Evolutionary conservation across 2,888 invertebrate genomes (phyloP).

Genomic region (Ophraella communa): DNA sequence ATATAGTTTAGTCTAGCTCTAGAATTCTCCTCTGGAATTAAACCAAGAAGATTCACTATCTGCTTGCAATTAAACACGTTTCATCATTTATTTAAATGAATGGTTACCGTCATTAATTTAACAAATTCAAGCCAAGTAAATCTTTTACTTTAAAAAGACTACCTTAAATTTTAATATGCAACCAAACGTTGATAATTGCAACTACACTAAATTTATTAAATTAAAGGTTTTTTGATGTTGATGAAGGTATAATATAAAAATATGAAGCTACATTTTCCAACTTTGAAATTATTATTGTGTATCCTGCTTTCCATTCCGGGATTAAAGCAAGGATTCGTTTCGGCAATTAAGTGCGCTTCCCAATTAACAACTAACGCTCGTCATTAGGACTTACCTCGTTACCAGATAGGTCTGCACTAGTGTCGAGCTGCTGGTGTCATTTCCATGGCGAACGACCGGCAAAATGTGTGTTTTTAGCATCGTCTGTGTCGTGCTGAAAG

Average conservation of each 20-base stretch:
- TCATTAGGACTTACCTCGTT: slow-evolving; percentile 63
- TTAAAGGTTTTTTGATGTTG: too few species aligned
- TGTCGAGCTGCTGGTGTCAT: slow-evolving; percentile 78
- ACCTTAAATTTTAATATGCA: too few species aligned
- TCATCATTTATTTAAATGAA: neutral
- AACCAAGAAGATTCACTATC: neutral
- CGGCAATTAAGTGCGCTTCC: slow-evolving; percentile 16
- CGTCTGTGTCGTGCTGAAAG: slow-evolving; percentile 88
- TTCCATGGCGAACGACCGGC: slow-evolving; percentile 77
- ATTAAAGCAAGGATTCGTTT: neutral
- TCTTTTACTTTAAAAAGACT: too few species aligned
- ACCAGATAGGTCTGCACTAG: slow-evolving; percentile 89
- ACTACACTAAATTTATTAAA: too few species aligned
- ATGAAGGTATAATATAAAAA: too few species aligned
- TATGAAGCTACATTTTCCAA: too few species aligned
- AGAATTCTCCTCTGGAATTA: slow-evolving; percentile 7
- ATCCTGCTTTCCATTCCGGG: slow-evolving; percentile 1
- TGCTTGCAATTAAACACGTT: neutral
- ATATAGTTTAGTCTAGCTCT: slow-evolving; percentile 1
- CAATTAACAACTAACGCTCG: slow-evolving; percentile 14
- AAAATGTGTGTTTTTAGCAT: slow-evolving; percentile 88
- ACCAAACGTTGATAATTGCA: too few species aligned
- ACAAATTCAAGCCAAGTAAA: too few species aligned
- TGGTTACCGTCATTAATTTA: neutral
- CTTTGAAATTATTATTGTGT: neutral